Conservation (phyloP, 2,888 invertebrate species). For the Ramazzottius varieornatus region DNA sequence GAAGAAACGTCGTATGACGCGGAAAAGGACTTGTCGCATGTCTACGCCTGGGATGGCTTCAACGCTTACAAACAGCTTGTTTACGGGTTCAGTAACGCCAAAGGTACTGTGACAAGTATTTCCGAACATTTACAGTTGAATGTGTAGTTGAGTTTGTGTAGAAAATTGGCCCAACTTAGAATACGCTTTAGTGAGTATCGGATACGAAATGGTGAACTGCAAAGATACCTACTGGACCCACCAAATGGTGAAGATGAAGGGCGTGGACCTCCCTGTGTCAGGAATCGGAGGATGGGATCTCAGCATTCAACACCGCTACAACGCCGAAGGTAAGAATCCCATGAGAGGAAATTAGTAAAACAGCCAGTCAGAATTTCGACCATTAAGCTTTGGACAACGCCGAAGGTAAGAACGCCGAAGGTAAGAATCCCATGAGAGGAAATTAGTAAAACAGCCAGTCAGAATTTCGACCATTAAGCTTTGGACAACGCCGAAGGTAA, state of each 20-base stretch:
- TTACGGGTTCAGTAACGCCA: conserved; percentile 24
- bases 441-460: neutral
- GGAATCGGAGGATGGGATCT: conserved; percentile 94
- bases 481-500: too few relatives aligned
- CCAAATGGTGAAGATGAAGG: conserved; percentile 69
- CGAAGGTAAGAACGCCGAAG: conserved; percentile 97
- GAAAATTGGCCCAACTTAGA: conserved; percentile 9
- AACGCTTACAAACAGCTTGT: conserved; percentile 91
- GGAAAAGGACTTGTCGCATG: conserved; percentile 73
- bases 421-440: too few relatives aligned
- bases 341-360: neutral
- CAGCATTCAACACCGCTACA: conserved; percentile 91
- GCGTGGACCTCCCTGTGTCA: conserved; percentile 82
- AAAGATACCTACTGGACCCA: conserved; percentile 71
- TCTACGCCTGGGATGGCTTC: conserved; percentile 88
- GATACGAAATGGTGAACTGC: conserved; percentile 75
- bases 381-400: neutral
- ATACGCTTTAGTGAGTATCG: conserved; percentile 34
- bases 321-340: conserved; percentile 87
- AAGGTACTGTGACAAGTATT: conserved; percentile 14
- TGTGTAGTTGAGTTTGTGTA: conserved; percentile 9
- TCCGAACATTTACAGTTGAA: neutral
- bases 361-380: too few relatives aligned
- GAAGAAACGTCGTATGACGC: conserved; percentile 81
- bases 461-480: neutral